A percentile compares a stretch with the other conserved stretches of the same genome.
Conservation (phyloP, 2,113 vertebrate species). For the Periophthalmus modestus region DNA sequence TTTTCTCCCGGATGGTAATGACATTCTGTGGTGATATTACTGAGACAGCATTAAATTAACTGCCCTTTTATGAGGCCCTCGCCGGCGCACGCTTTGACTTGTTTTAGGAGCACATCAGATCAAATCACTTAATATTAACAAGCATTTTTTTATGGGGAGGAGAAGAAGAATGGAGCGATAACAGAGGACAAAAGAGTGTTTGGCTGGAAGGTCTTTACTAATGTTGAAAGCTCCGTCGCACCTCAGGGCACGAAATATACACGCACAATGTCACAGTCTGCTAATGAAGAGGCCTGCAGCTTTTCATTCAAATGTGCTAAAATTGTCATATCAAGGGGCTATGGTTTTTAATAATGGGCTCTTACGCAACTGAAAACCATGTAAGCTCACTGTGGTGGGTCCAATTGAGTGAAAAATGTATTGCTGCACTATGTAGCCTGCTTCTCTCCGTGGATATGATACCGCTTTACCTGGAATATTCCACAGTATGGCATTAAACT, state of each 20-base stretch:
- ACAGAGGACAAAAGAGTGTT: not conserved
- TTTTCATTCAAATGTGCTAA: not conserved
- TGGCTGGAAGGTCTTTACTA: not conserved
- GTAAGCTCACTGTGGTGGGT: not conserved
- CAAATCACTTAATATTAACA: constrained; percentile 14
- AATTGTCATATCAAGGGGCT: not conserved
- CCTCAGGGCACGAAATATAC: constrained; percentile 3
- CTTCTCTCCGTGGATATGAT: too few relatives aligned
- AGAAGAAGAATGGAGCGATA: constrained; percentile 6
- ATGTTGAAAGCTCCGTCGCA: not conserved
- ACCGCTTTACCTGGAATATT: too few relatives aligned
- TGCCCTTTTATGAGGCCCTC: constrained; percentile 17
- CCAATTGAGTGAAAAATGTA: too few relatives aligned
- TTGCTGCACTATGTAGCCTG: too few relatives aligned
- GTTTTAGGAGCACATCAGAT: constrained; percentile 26
- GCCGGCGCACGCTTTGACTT: constrained; percentile 3
- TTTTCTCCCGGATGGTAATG: constrained; percentile 16
- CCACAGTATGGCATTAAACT: too few relatives aligned
- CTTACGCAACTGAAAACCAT: not conserved
- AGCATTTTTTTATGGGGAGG: not conserved
- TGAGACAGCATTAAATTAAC: constrained; percentile 13
- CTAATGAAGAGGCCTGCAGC: constrained; percentile 2
- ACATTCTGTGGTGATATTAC: constrained; percentile 29
- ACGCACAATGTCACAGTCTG: not conserved
- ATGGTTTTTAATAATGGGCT: not conserved